Evolutionary conservation across 2,113 vertebrate species (phyloP).

Genomic region (Trochalopteron elliotii): DNA sequence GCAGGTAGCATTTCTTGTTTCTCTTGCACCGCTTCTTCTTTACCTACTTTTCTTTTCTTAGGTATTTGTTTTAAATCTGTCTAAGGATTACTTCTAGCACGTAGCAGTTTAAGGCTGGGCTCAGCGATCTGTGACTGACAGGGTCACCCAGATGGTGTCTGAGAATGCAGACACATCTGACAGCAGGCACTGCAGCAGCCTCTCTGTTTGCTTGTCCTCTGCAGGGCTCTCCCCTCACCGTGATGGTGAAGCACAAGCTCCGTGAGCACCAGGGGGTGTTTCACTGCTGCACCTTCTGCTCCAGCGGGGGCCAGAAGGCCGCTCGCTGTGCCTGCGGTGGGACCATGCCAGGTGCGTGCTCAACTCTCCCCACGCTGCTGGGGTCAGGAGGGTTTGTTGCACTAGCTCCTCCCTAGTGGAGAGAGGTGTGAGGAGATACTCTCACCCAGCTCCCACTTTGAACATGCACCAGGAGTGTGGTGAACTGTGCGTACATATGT

Average conservation of each 20-base stretch:
- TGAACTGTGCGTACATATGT: accelerated
- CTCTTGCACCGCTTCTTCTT: neutral
- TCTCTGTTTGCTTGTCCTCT: conserved; percentile 22
- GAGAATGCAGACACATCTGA: neutral
- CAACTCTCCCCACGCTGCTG: neutral
- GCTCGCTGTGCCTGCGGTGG: conserved; percentile 87
- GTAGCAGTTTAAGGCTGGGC: neutral
- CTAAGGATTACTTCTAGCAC: neutral
- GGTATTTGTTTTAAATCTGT: neutral
- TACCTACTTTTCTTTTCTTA: neutral
- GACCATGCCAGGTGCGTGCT: conserved; percentile 87
- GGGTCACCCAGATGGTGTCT: neutral
- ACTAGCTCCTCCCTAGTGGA: neutral
- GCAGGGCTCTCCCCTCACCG: conserved; percentile 87
- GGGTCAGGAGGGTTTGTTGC: neutral
- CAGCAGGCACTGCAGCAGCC: neutral
- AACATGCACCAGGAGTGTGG: neutral
- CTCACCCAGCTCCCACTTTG: neutral
- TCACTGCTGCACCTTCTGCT: conserved; percentile 95
- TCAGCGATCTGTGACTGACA: neutral
- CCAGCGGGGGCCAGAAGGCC: conserved; percentile 87
- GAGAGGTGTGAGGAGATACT: neutral
- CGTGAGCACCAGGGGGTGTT: conserved; percentile 82
- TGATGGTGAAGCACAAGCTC: conserved; percentile 80
- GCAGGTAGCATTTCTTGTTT: conserved; percentile 74